These are phyloP conservation scores for Notarius quadriscutis DNA, from an alignment of 2,113 vertebrate species.

Conservation along the genomic window DNA sequence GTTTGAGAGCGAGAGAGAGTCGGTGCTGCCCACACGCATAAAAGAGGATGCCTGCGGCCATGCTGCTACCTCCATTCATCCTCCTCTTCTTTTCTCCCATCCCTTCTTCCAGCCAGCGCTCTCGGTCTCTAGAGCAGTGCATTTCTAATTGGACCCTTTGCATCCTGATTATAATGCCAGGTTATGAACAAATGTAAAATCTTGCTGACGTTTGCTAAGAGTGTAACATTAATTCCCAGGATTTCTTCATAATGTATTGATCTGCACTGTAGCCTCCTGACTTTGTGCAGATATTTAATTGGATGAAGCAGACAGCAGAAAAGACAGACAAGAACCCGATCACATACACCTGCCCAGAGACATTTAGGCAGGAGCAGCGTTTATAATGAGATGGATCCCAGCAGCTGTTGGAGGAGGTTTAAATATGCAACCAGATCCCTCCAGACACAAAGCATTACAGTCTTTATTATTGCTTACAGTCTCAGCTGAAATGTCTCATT, in stretches of 20 bases:
- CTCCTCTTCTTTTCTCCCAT: not conserved
- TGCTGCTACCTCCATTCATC: conserved; percentile 33
- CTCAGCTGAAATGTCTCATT: conserved; percentile 2
- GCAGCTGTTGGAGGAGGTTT: conserved; percentile 28
- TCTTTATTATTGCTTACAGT: not conserved
- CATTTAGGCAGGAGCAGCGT: conserved; percentile 15
- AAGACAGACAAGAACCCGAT: conserved; percentile 34
- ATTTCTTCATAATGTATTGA: conserved; percentile 30
- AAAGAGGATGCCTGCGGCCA: conserved; percentile 29
- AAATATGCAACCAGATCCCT: not conserved
- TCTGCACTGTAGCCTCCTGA: not conserved
- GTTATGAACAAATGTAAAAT: not conserved
- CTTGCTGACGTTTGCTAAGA: not conserved
- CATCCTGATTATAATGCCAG: conserved; percentile 34
- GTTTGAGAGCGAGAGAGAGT: conserved; percentile 16
- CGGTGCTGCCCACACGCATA: conserved; percentile 7
- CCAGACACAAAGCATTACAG: not conserved
- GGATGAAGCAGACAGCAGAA: conserved; percentile 31
- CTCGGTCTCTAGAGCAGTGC: not conserved
- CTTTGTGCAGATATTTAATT: conserved; percentile 44
- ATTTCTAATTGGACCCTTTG: conserved; percentile 38
- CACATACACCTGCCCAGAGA: conserved; percentile 27
- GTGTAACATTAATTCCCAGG: conserved; percentile 26
- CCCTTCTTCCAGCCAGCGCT: not conserved
- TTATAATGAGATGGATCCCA: conserved; percentile 36